A percentile compares a stretch with the other conserved stretches of the same genome.
Evolutionary conservation across 2,888 invertebrate genomes (phyloP).

Genomic region (Eupithecia subumbrata): DNA sequence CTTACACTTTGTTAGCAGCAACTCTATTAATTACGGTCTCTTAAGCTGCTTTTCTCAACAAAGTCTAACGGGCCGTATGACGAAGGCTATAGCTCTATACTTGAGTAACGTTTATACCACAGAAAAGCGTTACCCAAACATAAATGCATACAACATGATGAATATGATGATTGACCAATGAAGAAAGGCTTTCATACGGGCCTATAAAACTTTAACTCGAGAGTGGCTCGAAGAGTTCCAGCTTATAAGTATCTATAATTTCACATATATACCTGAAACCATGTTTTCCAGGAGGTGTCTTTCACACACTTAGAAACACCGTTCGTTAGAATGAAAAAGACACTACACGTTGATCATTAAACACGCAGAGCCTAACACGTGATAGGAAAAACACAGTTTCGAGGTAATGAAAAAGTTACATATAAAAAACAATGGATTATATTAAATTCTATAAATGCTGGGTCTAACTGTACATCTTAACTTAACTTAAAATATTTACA

Average conservation of each 20-base stretch:
- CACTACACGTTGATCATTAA: background rate
- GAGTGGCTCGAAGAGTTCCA: background rate
- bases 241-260: background rate
- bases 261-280: background rate
- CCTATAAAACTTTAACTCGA: background rate
- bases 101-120: too few relatives aligned
- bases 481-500: slow-evolving; percentile 49
- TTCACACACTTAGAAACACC: background rate
- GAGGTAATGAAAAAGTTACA: background rate
- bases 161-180: too few relatives aligned
- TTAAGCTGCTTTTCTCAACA: background rate
- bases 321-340: background rate
- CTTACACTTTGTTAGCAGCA: background rate
- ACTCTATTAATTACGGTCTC: background rate
- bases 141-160: too few relatives aligned
- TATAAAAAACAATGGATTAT: slow-evolving; percentile 22
- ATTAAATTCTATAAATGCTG: slow-evolving; percentile 38
- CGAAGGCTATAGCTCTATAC: too few relatives aligned
- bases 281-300: background rate
- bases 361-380: background rate
- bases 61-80: background rate
- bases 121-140: too few relatives aligned
- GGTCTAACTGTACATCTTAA: slow-evolving; percentile 35
- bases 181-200: too few relatives aligned
- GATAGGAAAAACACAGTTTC: background rate